Evolutionary conservation across 2,797 vertebrate genomes (phyloP), one percentile per base, ranked within the genome.

Genomic region (Ammospiza maritima): DNA sequence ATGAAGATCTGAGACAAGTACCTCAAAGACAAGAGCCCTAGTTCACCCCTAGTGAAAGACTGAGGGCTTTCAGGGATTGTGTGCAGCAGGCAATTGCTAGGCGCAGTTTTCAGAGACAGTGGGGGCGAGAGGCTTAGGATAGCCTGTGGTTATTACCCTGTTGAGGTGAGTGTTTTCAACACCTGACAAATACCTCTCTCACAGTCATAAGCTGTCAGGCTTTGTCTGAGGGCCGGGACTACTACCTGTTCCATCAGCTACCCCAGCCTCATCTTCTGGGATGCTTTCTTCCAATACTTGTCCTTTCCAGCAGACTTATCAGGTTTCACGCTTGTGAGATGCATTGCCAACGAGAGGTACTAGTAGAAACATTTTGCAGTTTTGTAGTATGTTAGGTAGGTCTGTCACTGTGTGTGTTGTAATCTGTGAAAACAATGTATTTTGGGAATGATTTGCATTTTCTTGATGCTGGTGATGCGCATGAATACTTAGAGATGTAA

Each of bases 371-470:
- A 32, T 34, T 78, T 76, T 75, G 38, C 34, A 45, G 42, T 86
- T 90, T 60, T 56, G 4, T 78, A 45, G 77, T 42, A 72, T 86
- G 77, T 65, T 85, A 73, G 66, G 44, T 86, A 64, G 45, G 80
- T 85, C 92, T 96, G 76, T 91, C 90, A 57, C 83, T 77, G 54
- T 65, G 25, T 44, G 64, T 74, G 56, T 16, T 17, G 3, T 71
- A 64, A 71, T 94, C 79, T 93, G 82, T 67, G 88, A 74, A 91
- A 94, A 90, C 42, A 86, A 64, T 27, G 0, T 91, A 92, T 93
- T 96, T 91, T 61, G 85, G 88, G 82, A 88, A 74, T 13, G 29
- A 83, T 83, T 76, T 88, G 48, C 72, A 79, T 92, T 89, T 78
- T 90, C 91, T 87, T 2, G 1, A 10, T 70, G n/a, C 27, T 71